Evolutionary conservation across 2,888 invertebrate genomes (phyloP).

Genomic region (Tridacna gigas): DNA sequence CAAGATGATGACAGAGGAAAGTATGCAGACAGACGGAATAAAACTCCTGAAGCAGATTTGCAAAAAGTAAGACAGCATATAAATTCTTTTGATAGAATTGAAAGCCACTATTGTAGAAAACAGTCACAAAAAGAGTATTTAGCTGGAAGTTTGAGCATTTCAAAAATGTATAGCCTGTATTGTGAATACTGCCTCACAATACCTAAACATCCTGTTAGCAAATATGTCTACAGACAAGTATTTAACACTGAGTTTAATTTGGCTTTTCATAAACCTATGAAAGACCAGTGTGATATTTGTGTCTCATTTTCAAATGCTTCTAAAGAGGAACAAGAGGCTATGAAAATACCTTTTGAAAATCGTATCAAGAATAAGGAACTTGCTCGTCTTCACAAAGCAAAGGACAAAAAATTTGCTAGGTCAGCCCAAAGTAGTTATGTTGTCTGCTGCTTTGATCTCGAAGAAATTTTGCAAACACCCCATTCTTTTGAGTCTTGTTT

Average conservation of each 20-base stretch:
- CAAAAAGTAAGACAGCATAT: conserved; percentile 23
- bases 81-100: conserved; percentile 34
- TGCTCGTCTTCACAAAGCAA: conserved; percentile 8
- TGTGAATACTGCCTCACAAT: conserved; percentile 12
- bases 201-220: conserved; percentile 12
- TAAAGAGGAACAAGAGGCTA: no score
- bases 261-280: conserved; percentile 47
- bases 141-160: conserved; percentile 21
- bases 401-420: conserved; percentile 27
- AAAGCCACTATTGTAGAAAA: conserved; percentile 45
- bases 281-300: conserved; percentile 49
- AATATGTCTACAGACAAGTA: conserved; percentile 37
- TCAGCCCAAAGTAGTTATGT: conserved; percentile 33
- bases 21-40: conserved; percentile 24
- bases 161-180: conserved; percentile 50
- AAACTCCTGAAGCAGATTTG: conserved; percentile 19
- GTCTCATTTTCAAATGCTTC: conserved; percentile 29
- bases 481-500: conserved; percentile 45
- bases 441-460: conserved; percentile 46
- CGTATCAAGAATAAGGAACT: conserved; percentile 10
- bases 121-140: conserved; percentile 40
- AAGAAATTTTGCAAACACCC: conserved; percentile 50
- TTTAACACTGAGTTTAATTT: conserved; percentile 48
- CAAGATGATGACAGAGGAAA: conserved; percentile 20
- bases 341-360: no score